Base-by-base conservation (phyloP, 1,140 invertebrate species). In the Bursaphelenchus mucronatus region DNA sequence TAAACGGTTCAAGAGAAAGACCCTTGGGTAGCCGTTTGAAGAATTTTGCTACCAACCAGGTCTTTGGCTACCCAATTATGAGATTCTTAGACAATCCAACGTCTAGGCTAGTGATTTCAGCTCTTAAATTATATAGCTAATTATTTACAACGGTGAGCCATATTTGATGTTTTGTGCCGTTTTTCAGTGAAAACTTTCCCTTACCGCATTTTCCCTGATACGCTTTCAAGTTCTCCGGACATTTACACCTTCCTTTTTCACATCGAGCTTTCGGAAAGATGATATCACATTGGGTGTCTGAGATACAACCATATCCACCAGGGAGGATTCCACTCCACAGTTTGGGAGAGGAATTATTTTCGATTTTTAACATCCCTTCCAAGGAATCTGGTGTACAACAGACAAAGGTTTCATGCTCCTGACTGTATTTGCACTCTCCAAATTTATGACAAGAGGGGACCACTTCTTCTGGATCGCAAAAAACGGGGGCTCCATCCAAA, bases 321-420 rank as follows among this genome's bases (percentile, higher is more conserved):
- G 57, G 57, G 11, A 17, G 13, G 13, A 59, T 13, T n/a, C 57
- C 57, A n/a, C 19, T 21, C 54, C 54, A 55, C n/a, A 55, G n/a
- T 13, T 15, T 15, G 13, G 54, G 54, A 39, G 54, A 17, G n/a
- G 13, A 44, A 3, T 39, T 59, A n/a, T 30, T 59, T 13, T 13
- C 11, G 10, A 43, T 59, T 39, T 59, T 39, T 19, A 59, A 39
- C 40, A 59, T 30, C 3, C 40, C 45, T 50, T 59, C 45, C 40
- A 59, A 44, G 40, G 41, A n/a, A 39, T 50, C 7, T 11, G 57
- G 19, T 39, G 41, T 9, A 9, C 57, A 59, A 50, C 57, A 59
- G 21, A 59, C 41, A 11, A 44, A 11, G 47, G 1, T 49, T 49
- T n/a, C 19, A 4, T 49, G 47, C 13, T 49, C 47, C 13, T 19